Percentiles rank a stretch among this genome's conserved stretches.
phyloP scores from a whole-genome alignment of 1,140 invertebrate genomes.

The Ips nitidus region DNA sequence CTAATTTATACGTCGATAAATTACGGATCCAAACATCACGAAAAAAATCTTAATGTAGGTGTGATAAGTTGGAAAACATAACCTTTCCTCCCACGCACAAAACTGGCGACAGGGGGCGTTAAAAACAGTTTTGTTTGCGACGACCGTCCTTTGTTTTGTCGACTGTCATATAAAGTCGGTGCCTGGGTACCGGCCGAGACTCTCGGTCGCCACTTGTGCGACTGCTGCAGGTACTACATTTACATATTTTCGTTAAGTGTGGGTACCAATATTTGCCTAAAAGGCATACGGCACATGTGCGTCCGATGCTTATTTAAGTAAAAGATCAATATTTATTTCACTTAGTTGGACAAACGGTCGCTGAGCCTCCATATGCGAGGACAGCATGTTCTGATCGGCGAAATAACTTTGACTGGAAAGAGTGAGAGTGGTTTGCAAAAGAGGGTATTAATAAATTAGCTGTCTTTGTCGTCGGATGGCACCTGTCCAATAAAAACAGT shows the following conservation, averaged over 20 bases:
- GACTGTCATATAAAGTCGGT: neutral
- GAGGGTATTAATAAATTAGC: neutral
- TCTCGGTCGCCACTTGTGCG: neutral
- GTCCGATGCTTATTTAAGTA: constrained; percentile 20
- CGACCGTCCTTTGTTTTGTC: neutral
- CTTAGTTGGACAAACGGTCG: constrained; percentile 18
- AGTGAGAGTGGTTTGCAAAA: no score
- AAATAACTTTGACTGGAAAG: no score
- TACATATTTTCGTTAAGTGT: constrained; percentile 23
- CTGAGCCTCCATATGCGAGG: constrained; percentile 1
- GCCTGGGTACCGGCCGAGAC: neutral
- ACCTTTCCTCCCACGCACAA: neutral
- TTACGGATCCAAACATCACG: no score
- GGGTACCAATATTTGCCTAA: constrained; percentile 15
- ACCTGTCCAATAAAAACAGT: constrained; percentile 7
- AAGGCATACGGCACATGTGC: constrained; percentile 17
- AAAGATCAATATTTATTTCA: constrained; percentile 19
- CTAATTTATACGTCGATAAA: no score
- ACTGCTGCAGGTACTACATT: constrained; percentile 6
- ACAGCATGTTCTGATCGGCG: constrained; percentile 3
- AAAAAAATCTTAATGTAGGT: no score
- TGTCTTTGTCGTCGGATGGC: neutral
- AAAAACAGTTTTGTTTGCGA: neutral
- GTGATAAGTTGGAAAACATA: no score
- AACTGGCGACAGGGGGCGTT: neutral